Evolutionary conservation across 2,888 invertebrate species (phyloP).

Genomic region (Zygaena filipendulae): DNA sequence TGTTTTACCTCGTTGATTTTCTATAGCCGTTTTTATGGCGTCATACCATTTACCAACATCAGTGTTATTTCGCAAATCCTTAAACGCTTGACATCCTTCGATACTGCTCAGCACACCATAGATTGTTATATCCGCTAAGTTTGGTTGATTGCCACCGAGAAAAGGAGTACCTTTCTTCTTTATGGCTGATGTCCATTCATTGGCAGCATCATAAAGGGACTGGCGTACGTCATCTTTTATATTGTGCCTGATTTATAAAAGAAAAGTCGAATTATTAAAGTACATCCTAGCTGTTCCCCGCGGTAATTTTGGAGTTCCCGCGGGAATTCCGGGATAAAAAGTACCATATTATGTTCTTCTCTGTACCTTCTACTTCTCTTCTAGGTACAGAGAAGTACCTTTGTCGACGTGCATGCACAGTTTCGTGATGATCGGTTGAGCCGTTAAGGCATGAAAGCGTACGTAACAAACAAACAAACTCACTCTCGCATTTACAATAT

Average conservation of each 20-base stretch:
- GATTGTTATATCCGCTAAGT: slow-evolving; percentile 92
- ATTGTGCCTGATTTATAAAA: slow-evolving; percentile 79
- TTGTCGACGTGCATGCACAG: too few relatives aligned
- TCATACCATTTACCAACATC: slow-evolving; percentile 83
- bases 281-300: too few relatives aligned
- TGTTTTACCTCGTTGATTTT: slow-evolving; percentile 66
- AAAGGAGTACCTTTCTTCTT: slow-evolving; percentile 77
- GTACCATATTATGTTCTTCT: too few relatives aligned
- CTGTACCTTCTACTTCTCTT: too few relatives aligned
- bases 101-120: slow-evolving; percentile 93
- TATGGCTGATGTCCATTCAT: slow-evolving; percentile 80
- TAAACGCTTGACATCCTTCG: slow-evolving; percentile 91
- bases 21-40: slow-evolving; percentile 74
- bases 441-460: too few relatives aligned
- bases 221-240: slow-evolving; percentile 89
- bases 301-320: too few relatives aligned
- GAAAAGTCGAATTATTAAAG: slow-evolving; percentile 12
- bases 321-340: too few relatives aligned
- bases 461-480: too few relatives aligned
- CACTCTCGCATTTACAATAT: too few relatives aligned
- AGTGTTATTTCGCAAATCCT: slow-evolving; percentile 80
- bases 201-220: slow-evolving; percentile 90
- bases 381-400: too few relatives aligned
- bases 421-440: too few relatives aligned
- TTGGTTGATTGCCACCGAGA: slow-evolving; percentile 88